Evolutionary conservation across 2,797 vertebrate species (phyloP), one percentile per base, ranked within the genome.

Genomic region (Lithobates sylvaticus): DNA sequence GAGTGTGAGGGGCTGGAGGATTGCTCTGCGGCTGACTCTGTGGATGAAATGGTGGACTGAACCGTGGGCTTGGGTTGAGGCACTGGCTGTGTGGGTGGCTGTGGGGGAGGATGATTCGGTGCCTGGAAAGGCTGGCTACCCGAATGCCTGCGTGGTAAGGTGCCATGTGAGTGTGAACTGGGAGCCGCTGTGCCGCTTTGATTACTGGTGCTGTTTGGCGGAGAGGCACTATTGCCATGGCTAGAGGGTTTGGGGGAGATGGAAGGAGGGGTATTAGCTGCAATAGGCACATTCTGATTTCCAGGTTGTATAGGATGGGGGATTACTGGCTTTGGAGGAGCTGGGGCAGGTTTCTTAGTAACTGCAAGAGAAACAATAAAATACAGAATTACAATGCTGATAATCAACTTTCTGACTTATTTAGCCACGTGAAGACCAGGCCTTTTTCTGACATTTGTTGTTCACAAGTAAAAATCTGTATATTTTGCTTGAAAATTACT

Each of bases 341-440:
- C 96, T 0, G 98, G 98, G 0, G 98, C 98, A 1, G 97, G 98
- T 88, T 99, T 99, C 89, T 99, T 99, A 88, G 96, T 92, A 83
- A 94, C 98, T 99, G 92, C 1, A 85, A 89, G 88, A 32, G 80
- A 54, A 29, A 87, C 36, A 29, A 67, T 39, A 39, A 0, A 39
- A 39, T 39, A 39, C 8, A 8, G 6, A 39, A 39, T 39, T 39
- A 39, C 39, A 61, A 61, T 2, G 23, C 21, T 61, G 21, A 23
- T 3, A 54, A 54, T 23, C 21, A 23, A 54, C 50, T 18, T 18
- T 54, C 13, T 54, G 15, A 54, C 13, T 8, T 7, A 21, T 61
- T 61, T 23, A 61, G 32, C 32, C 32, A 32, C 2, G 2, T 32
- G 32, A 32, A 32, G 32, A 32, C 32, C 32, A 32, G 32, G 32